A percentile compares a stretch with the other conserved stretches of the same genome.
These are phyloP conservation scores for Triplophysa yarkandensis DNA, from an alignment of 2,797 vertebrate species.

Conservation along the genomic window DNA sequence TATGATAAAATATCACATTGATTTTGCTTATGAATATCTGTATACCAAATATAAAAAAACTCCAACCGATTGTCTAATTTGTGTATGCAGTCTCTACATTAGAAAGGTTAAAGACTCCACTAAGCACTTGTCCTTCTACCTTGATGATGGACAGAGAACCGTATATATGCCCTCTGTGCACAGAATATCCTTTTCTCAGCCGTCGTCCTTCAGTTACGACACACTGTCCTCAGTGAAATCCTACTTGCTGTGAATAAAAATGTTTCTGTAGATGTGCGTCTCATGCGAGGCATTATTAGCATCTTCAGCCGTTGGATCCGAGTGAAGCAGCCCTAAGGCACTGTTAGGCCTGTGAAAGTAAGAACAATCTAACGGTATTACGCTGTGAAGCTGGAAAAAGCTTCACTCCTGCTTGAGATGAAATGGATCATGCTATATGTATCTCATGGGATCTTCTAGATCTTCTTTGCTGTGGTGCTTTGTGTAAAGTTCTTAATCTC, in stretches of 20 bases:
- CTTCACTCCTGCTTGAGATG: slow-evolving; percentile 59
- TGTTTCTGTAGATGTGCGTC: slow-evolving; percentile 38
- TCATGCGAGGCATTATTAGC: slow-evolving; percentile 54
- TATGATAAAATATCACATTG: not conserved
- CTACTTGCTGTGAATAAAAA: slow-evolving; percentile 43
- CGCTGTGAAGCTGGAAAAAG: slow-evolving; percentile 47
- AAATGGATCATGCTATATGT: slow-evolving; percentile 49
- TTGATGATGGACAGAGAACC: slow-evolving; percentile 31
- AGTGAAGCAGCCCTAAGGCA: slow-evolving; percentile 51
- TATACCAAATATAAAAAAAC: too few relatives aligned
- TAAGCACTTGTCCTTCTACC: slow-evolving; percentile 21
- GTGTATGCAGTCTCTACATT: too few relatives aligned
- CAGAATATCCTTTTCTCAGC: slow-evolving; percentile 54
- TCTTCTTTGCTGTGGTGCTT: slow-evolving; percentile 45
- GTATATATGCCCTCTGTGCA: slow-evolving; percentile 61
- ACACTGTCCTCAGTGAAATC: not conserved
- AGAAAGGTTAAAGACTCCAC: too few relatives aligned
- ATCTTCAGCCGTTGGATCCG: slow-evolving; percentile 45
- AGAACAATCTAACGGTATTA: slow-evolving; percentile 54
- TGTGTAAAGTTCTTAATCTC: slow-evolving; percentile 47
- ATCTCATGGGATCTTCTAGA: slow-evolving; percentile 47
- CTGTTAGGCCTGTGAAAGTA: slow-evolving; percentile 47
- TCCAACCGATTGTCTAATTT: too few relatives aligned
- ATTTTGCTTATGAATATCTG: not conserved
- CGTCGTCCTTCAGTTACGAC: slow-evolving; percentile 41